Conservation (phyloP, 92 coral and sea anemone species). For the Virgularia gustaviana region DNA sequence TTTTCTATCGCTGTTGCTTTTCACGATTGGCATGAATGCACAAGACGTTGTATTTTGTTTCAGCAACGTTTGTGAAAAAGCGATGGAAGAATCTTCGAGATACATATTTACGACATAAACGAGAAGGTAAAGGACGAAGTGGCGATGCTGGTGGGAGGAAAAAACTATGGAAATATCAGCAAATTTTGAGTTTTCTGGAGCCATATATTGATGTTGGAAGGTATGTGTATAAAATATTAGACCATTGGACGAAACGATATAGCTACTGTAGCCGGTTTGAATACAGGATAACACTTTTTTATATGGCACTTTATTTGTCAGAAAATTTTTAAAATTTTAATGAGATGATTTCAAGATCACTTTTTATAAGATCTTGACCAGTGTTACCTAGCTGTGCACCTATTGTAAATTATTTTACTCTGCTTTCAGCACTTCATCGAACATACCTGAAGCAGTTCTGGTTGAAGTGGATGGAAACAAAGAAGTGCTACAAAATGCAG, state of each 20-base stretch:
- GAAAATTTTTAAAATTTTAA: no score
- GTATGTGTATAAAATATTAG: no score
- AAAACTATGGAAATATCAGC: slow-evolving; percentile 6
- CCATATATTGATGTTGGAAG: background rate
- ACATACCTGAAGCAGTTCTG: background rate
- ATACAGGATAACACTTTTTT: no score
- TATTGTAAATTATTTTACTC: background rate
- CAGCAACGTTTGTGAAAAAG: slow-evolving; percentile 12
- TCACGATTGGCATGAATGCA: background rate
- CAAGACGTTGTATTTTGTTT: background rate
- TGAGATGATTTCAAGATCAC: no score
- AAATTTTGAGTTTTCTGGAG: slow-evolving; percentile 5
- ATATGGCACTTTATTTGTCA: no score
- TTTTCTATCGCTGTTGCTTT: background rate
- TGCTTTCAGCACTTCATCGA: slow-evolving; percentile 7
- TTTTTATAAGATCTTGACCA: no score
- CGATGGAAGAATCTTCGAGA: slow-evolving; percentile 13
- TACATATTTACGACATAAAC: background rate
- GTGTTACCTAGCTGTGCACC: no score
- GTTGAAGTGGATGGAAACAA: background rate
- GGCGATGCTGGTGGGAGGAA: slow-evolving; percentile 7
- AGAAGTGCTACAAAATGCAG: background rate
- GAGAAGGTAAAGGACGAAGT: background rate
- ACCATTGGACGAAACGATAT: no score
- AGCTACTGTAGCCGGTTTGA: no score